These are phyloP conservation scores for Caenorhabditis doughertyi DNA, from an alignment of 2,888 invertebrate species.

Conservation along the genomic window DNA sequence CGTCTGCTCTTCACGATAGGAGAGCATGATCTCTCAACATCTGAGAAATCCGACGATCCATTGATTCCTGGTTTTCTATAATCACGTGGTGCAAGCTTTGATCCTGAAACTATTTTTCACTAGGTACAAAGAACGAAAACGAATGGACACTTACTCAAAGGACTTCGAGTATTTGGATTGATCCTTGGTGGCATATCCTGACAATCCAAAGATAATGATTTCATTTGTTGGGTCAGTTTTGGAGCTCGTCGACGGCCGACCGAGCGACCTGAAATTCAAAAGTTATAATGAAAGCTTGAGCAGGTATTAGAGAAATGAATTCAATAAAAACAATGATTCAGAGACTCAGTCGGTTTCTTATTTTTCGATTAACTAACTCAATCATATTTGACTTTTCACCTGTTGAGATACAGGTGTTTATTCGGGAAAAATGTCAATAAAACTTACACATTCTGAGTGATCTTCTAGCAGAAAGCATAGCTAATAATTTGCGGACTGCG, in stretches of 20 bases:
- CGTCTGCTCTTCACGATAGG: slow-evolving; percentile 69
- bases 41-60: slow-evolving; percentile 77
- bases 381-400: slow-evolving; percentile 14
- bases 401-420: slow-evolving; percentile 33
- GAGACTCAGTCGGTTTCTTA: background rate
- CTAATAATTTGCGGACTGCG: slow-evolving; percentile 54
- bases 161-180: slow-evolving; percentile 60
- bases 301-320: slow-evolving; percentile 1
- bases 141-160: slow-evolving; percentile 53
- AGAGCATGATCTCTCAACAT: slow-evolving; percentile 74
- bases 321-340: slow-evolving; percentile 17
- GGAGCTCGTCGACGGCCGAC: slow-evolving; percentile 78
- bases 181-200: slow-evolving; percentile 80
- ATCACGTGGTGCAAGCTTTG: slow-evolving; percentile 55
- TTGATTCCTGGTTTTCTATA: slow-evolving; percentile 60
- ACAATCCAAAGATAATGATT: slow-evolving; percentile 81
- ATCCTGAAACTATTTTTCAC: slow-evolving; percentile 58
- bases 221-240: slow-evolving; percentile 82
- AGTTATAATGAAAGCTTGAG: background rate
- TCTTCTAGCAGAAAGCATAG: slow-evolving; percentile 64
- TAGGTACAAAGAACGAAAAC: slow-evolving; percentile 5
- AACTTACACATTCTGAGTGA: slow-evolving; percentile 63
- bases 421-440: slow-evolving; percentile 11
- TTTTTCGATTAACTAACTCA: slow-evolving; percentile 18
- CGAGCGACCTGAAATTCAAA: slow-evolving; percentile 62